A percentile compares a stretch with the other conserved stretches of the same genome.
phyloP scores from a whole-genome alignment of 2,888 invertebrate species.

The Tiliacea aurago region DNA sequence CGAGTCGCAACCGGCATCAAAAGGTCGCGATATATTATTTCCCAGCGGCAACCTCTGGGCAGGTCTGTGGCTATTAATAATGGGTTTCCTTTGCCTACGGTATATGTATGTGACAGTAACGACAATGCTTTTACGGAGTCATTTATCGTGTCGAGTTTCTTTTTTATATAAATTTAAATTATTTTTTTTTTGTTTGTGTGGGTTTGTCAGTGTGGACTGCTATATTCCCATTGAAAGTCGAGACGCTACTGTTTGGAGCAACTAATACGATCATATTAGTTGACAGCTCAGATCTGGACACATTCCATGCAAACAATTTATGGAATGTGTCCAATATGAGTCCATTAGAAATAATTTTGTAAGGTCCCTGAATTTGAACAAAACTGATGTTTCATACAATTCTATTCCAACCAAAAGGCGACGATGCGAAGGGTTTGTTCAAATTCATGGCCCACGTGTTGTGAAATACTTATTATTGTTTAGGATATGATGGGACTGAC shows the following conservation, averaged over 20 bases:
- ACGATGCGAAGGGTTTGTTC: no score
- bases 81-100: conserved; percentile 81
- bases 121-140: conserved; percentile 83
- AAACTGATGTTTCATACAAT: no score
- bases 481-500: no score
- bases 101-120: conserved; percentile 87
- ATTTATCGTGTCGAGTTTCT: conserved; percentile 77
- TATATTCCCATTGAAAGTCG: not conserved
- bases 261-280: not conserved
- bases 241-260: not conserved
- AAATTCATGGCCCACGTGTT: no score
- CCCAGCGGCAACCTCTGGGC: conserved; percentile 77
- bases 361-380: no score
- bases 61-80: conserved; percentile 85
- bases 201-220: not conserved
- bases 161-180: conserved; percentile 75
- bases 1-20: conserved; percentile 71
- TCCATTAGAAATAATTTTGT: no score
- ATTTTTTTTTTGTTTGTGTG: conserved; percentile 48
- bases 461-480: no score
- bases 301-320: no score
- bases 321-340: no score
- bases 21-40: conserved; percentile 83
- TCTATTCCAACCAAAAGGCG: no score
- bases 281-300: no score